Conservation (phyloP, 2,797 vertebrate genomes). For the Gallirallus australis region DNA sequence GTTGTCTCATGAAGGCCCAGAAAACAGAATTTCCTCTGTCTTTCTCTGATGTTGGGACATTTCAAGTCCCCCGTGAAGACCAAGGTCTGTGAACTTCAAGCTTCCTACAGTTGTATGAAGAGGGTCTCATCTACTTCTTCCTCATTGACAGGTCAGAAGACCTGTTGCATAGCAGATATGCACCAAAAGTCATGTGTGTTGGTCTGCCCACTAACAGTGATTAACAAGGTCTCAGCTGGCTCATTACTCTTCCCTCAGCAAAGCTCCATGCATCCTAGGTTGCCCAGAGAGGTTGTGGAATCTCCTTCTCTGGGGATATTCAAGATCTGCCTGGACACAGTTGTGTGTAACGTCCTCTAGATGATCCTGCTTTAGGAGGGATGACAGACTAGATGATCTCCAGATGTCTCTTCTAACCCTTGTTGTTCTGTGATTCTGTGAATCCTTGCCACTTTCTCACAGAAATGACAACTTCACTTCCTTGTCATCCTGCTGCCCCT, state of each 20-base stretch:
- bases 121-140: background rate
- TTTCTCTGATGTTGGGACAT: background rate
- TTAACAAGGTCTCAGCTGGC: background rate
- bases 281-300: no score
- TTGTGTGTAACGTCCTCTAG: no score
- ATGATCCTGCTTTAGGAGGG: no score
- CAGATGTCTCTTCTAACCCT: no score
- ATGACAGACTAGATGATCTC: no score
- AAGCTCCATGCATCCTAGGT: background rate
- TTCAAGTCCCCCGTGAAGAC: background rate
- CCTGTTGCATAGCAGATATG: background rate
- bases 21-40: background rate
- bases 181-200: background rate
- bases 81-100: background rate
- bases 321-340: no score
- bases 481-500: background rate
- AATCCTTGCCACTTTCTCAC: background rate
- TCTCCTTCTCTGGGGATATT: no score
- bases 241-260: background rate
- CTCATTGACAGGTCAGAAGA: background rate
- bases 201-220: background rate
- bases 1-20: background rate
- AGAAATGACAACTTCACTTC: background rate
- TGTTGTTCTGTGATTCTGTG: no score
- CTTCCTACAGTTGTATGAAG: background rate